Conservation (phyloP, 2,888 invertebrate species). For the Eristalis tenax region DNA sequence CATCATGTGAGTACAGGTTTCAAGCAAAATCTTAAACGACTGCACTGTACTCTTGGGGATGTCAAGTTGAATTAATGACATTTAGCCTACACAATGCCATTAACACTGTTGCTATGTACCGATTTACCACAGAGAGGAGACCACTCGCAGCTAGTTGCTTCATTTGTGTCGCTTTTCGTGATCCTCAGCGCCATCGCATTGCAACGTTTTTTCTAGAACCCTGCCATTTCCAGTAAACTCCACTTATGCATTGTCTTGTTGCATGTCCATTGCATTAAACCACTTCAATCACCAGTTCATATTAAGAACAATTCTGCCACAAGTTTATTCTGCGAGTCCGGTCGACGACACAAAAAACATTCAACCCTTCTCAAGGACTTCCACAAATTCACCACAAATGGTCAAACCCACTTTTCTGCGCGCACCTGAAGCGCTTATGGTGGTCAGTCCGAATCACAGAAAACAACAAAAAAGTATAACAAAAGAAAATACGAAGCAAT, state of each 20-base stretch:
- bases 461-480: background rate
- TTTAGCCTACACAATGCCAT: background rate
- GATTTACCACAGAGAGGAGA: background rate
- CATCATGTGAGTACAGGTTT: too few relatives aligned
- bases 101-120: background rate
- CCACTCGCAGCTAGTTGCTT: background rate
- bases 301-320: background rate
- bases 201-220: background rate
- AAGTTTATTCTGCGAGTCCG: constrained; percentile 1
- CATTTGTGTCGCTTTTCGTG: background rate
- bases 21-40: too few relatives aligned
- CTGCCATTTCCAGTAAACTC: background rate
- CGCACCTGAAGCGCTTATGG: constrained; percentile 47
- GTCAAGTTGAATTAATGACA: background rate
- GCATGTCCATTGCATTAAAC: background rate
- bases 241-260: too few relatives aligned
- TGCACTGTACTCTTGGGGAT: too few relatives aligned
- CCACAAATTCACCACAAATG: constrained; percentile 23
- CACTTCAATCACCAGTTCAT: background rate
- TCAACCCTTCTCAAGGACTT: constrained; percentile 48
- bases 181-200: background rate
- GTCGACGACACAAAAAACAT: background rate
- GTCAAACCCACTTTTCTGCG: constrained; percentile 19
- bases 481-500: constrained; percentile 17
- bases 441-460: background rate